These are phyloP conservation scores for Polia nebulosa DNA, from an alignment of 2,888 invertebrate genomes.

Conservation along the genomic window DNA sequence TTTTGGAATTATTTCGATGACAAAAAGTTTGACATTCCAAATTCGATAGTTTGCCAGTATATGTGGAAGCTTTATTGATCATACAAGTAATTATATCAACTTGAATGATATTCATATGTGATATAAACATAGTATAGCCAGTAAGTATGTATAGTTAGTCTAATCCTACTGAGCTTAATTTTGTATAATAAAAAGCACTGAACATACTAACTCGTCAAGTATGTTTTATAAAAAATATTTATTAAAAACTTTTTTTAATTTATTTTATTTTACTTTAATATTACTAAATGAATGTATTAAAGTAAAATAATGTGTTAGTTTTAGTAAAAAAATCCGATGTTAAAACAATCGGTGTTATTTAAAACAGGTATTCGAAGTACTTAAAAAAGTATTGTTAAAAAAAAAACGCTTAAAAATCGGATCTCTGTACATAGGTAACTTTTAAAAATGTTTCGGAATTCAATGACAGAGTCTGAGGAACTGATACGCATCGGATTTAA, in stretches of 20 bases:
- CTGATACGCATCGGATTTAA: slow-evolving; percentile 82
- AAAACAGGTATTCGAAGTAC: slow-evolving; percentile 74
- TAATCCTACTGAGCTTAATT: slow-evolving; percentile 73
- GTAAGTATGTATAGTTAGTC: slow-evolving; percentile 78
- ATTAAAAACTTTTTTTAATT: slow-evolving; percentile 80
- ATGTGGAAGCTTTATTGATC: slow-evolving; percentile 81
- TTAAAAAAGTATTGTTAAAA: slow-evolving; percentile 61
- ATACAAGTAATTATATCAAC: slow-evolving; percentile 80
- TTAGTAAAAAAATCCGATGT: slow-evolving; percentile 79
- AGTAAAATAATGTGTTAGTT: slow-evolving; percentile 79
- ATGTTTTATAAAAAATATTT: slow-evolving; percentile 79
- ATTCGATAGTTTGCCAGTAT: slow-evolving; percentile 80
- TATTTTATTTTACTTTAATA: slow-evolving; percentile 80
- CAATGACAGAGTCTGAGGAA: slow-evolving; percentile 70
- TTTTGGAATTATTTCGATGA: slow-evolving; percentile 51
- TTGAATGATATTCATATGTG: slow-evolving; percentile 89
- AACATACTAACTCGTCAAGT: slow-evolving; percentile 76
- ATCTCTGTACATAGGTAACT: slow-evolving; percentile 66
- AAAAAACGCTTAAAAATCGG: slow-evolving; percentile 66
- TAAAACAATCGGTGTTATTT: slow-evolving; percentile 76
- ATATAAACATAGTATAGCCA: slow-evolving; percentile 86
- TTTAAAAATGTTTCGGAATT: slow-evolving; percentile 61
- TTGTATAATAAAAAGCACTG: slow-evolving; percentile 73
- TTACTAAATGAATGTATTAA: slow-evolving; percentile 66
- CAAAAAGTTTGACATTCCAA: slow-evolving; percentile 74